phyloP scores from a whole-genome alignment of 92 coral and sea anemone genomes.

The Umimayanthus chanpuru region DNA sequence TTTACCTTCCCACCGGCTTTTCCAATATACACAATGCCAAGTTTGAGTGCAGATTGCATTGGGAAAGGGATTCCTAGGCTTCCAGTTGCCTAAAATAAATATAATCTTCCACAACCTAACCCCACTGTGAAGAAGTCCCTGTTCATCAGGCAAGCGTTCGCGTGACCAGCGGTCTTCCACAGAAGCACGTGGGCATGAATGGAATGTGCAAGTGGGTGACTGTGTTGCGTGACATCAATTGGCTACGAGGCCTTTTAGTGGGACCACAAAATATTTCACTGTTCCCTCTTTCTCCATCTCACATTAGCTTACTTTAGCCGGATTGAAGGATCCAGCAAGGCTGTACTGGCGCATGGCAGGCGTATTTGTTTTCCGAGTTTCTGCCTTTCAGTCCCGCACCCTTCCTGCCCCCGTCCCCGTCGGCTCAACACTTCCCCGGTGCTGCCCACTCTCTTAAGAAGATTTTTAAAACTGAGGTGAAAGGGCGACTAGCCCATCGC shows the following conservation, averaged over 20 bases:
- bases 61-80: neutral
- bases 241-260: neutral
- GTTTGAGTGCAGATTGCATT: slow-evolving; percentile 85
- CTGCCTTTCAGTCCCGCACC: no score
- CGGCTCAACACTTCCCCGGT: no score
- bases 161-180: slow-evolving; percentile 47
- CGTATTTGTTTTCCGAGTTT: no score
- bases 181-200: slow-evolving; percentile 46
- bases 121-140: neutral
- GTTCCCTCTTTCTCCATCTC: neutral
- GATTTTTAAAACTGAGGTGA: neutral
- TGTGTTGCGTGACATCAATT: slow-evolving; percentile 28
- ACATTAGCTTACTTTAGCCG: neutral
- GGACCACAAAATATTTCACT: neutral
- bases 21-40: slow-evolving; percentile 85
- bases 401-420: no score
- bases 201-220: slow-evolving; percentile 24
- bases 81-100: slow-evolving; percentile 3
- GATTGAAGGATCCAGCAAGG: neutral
- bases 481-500: neutral
- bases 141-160: neutral
- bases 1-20: slow-evolving; percentile 96
- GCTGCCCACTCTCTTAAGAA: no score
- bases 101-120: neutral
- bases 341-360: neutral